Evolutionary conservation across 2,797 vertebrate species (phyloP).

Genomic region (Oceanodroma leucorhoa): DNA sequence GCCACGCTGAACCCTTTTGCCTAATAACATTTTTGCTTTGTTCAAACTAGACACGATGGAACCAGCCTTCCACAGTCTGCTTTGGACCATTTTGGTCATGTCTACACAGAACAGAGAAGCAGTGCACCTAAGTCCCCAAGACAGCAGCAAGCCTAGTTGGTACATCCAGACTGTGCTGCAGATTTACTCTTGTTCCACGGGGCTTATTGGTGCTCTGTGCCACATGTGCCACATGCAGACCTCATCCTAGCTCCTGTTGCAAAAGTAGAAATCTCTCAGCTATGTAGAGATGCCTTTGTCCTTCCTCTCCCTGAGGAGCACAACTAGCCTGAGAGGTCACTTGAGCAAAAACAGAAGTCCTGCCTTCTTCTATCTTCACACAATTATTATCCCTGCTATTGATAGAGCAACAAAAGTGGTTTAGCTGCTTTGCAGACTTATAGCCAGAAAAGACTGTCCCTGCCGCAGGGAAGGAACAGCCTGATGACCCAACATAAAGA

Average conservation of each 20-base stretch:
- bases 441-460: neutral
- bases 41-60: constrained; percentile 6
- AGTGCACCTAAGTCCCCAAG: neutral
- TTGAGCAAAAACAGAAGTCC: neutral
- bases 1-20: constrained; percentile 14
- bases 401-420: neutral
- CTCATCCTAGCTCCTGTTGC: neutral
- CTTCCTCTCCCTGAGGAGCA: neutral
- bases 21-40: constrained; percentile 39
- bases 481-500: neutral
- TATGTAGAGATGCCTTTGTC: neutral
- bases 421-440: neutral
- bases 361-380: neutral
- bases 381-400: neutral
- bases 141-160: neutral
- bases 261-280: neutral
- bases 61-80: neutral
- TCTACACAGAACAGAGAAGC: neutral
- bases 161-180: neutral
- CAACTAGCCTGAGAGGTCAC: neutral
- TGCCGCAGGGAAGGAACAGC: neutral
- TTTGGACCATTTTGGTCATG: neutral
- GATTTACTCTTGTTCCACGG: neutral
- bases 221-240: neutral
- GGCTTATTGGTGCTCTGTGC: neutral